These are phyloP conservation scores for Halocaridina rubra DNA, from an alignment of 2,888 invertebrate genomes.

Conservation along the genomic window DNA sequence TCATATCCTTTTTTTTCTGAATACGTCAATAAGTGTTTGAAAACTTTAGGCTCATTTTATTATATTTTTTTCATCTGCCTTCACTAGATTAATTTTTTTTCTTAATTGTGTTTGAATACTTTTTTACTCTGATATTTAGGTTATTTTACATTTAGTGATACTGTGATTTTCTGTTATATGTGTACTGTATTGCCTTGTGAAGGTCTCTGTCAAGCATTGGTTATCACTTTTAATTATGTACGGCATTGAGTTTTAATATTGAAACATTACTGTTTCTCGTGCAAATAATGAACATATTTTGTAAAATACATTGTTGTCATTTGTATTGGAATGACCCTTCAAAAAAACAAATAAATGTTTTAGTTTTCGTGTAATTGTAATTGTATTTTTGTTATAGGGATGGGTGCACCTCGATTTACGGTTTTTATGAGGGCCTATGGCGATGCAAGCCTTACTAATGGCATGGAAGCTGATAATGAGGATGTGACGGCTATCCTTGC, in stretches of 20 bases:
- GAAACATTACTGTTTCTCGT: background rate
- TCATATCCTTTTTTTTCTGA: no score
- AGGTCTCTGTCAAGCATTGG: no score
- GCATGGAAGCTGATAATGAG: background rate
- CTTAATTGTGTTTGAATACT: no score
- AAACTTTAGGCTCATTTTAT: no score
- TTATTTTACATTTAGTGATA: no score
- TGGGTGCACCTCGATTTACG: slow-evolving; percentile 38
- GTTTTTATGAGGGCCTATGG: slow-evolving; percentile 14
- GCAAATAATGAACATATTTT: background rate
- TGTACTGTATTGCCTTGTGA: no score
- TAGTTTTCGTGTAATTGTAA: background rate
- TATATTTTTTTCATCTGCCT: no score
- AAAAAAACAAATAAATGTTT: background rate
- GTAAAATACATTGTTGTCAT: background rate
- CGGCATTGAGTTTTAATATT: background rate
- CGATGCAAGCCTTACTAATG: background rate
- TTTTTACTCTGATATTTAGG: no score
- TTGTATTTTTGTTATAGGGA: background rate
- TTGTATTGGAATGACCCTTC: background rate
- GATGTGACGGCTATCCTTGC: slow-evolving; percentile 3
- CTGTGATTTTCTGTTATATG: no score
- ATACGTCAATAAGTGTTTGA: no score
- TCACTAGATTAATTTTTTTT: no score
- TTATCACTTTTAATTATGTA: no score